phyloP scores from a whole-genome alignment of 2,113 vertebrate genomes.

The Alligator sinensis region DNA sequence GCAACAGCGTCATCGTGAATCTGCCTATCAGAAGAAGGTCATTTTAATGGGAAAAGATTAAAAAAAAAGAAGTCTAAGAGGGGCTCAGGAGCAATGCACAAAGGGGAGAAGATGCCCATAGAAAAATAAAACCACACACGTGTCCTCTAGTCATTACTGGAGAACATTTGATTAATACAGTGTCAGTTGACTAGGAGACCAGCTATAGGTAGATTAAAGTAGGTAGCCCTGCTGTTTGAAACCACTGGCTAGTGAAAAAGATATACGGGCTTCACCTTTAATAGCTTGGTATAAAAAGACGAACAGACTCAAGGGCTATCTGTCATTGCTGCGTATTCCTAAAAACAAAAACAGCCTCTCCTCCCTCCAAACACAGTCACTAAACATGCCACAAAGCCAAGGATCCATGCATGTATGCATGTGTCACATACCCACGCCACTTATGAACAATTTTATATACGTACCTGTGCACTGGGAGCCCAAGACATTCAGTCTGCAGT shows the following conservation, averaged over 20 bases:
- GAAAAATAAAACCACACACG: not conserved
- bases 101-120: not conserved
- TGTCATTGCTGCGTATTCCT: not conserved
- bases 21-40: constrained; percentile 55
- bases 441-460: too few relatives aligned
- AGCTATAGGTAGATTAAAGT: not conserved
- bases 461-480: not conserved
- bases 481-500: not conserved
- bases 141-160: not conserved
- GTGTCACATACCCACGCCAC: too few relatives aligned
- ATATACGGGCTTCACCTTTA: not conserved
- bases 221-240: not conserved
- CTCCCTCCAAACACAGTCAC: too few relatives aligned
- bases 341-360: not conserved
- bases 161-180: not conserved
- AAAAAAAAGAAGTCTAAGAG: not conserved
- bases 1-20: constrained; percentile 22
- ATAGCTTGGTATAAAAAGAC: not conserved
- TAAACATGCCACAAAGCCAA: not conserved
- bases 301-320: not conserved
- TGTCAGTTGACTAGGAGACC: not conserved
- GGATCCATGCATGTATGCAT: not conserved
- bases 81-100: not conserved
- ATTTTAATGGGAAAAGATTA: not conserved
- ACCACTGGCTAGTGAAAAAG: not conserved